A percentile compares a stretch with the other conserved stretches of the same genome.
Conservation (phyloP, 53 echinoderm and acorn worm genomes). For the Hippasteria phrygiana region DNA sequence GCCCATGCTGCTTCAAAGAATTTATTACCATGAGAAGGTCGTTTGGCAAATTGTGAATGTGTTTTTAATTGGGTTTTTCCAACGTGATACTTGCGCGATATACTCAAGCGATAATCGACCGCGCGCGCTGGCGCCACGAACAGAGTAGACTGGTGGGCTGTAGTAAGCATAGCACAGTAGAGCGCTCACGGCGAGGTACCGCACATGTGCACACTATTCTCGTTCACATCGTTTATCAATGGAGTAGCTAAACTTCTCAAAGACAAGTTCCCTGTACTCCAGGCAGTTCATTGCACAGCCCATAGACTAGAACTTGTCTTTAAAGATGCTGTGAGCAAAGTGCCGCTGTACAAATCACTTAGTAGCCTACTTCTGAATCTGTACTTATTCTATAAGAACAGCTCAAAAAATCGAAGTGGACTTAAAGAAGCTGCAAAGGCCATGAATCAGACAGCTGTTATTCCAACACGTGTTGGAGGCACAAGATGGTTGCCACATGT, state of each 20-base stretch:
- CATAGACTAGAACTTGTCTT: conserved; percentile 74
- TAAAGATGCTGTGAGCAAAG: conserved; percentile 70
- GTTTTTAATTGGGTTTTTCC: too few species aligned
- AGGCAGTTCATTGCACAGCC: conserved; percentile 69
- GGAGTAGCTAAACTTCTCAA: conserved; percentile 71
- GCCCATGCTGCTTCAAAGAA: too few species aligned
- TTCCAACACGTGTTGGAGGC: conserved; percentile 64
- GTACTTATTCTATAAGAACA: conserved; percentile 64
- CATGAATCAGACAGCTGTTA: conserved; percentile 11
- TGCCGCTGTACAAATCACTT: conserved; percentile 38
- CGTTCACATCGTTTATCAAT: conserved; percentile 7
- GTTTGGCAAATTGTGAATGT: too few species aligned
- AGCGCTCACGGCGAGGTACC: too few species aligned
- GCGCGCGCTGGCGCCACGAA: too few species aligned
- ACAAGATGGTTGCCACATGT: conserved; percentile 71
- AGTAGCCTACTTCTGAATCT: conserved; percentile 51
- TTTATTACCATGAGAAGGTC: too few species aligned
- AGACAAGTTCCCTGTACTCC: conserved; percentile 48
- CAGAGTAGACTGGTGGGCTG: too few species aligned
- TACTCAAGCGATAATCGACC: too few species aligned
- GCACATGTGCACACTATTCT: too few species aligned
- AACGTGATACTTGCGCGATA: too few species aligned
- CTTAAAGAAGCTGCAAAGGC: conserved; percentile 49
- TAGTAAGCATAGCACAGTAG: too few species aligned
- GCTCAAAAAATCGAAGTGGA: conserved; percentile 49